A percentile compares a stretch with the other conserved stretches of the same genome.
Evolutionary conservation across 2,113 vertebrate species (phyloP).

Genomic region (Propithecus coquereli): DNA sequence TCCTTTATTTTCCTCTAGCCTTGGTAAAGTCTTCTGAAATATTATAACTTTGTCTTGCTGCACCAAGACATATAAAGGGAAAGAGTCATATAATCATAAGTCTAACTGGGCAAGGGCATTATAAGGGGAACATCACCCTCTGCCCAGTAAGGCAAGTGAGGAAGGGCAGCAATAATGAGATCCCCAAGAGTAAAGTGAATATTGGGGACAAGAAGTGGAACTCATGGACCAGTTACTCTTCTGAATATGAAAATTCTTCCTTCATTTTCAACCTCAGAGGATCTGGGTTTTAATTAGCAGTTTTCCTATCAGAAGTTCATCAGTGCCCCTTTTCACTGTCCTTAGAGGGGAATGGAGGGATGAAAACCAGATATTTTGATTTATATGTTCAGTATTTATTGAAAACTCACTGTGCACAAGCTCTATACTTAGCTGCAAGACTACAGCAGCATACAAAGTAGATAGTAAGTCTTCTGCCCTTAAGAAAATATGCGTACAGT

Average conservation of each 20-base stretch:
- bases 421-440: not conserved
- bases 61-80: not conserved
- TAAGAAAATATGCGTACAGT: not conserved
- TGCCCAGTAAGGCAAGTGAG: not conserved
- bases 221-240: not conserved
- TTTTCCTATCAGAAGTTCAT: not conserved
- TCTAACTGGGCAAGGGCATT: not conserved
- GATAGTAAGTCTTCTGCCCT: not conserved
- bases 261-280: not conserved
- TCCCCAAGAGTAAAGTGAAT: not conserved
- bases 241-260: not conserved
- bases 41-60: not conserved
- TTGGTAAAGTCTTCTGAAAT: not conserved
- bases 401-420: not conserved
- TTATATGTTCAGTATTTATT: slow-evolving; percentile 11
- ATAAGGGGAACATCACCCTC: not conserved
- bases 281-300: not conserved
- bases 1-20: not conserved
- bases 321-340: not conserved
- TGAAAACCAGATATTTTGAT: not conserved
- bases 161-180: not conserved
- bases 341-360: not conserved
- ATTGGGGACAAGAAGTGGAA: not conserved
- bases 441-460: not conserved
- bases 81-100: not conserved